These are phyloP conservation scores for Tenthredo distinguenda DNA, from an alignment of 2,888 invertebrate species.

Conservation along the genomic window DNA sequence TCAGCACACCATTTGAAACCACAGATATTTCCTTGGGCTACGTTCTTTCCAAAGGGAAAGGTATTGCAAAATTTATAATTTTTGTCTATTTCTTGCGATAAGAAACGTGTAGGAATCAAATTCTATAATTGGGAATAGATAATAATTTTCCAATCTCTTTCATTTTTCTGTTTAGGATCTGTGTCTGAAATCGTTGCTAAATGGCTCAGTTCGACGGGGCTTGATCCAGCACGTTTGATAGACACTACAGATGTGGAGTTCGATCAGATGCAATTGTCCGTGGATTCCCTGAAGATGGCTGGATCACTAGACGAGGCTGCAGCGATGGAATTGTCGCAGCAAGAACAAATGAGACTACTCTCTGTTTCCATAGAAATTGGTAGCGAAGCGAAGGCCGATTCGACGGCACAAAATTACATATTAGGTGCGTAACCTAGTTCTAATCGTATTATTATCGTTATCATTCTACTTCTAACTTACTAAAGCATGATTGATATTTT, in stretches of 20 bases:
- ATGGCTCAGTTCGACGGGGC: conserved; percentile 89
- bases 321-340: conserved; percentile 61
- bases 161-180: conserved; percentile 82
- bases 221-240: conserved; percentile 82
- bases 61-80: conserved; percentile 62
- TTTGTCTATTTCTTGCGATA: background rate
- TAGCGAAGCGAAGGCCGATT: conserved; percentile 64
- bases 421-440: conserved; percentile 63
- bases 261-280: conserved; percentile 61
- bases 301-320: conserved; percentile 65
- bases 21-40: conserved; percentile 74
- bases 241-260: conserved; percentile 75
- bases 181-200: conserved; percentile 93
- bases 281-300: conserved; percentile 59
- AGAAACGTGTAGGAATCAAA: background rate
- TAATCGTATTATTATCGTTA: conserved; percentile 2
- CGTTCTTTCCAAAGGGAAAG: conserved; percentile 77
- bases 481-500: conserved; percentile 53
- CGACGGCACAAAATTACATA: conserved; percentile 65
- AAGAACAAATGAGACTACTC: conserved; percentile 59
- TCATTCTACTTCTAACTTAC: conserved; percentile 27
- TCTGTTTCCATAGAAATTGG: conserved; percentile 67
- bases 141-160: background rate
- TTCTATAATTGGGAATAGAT: background rate
- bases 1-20: conserved; percentile 69